Evolutionary conservation across 2,113 vertebrate genomes (phyloP), one percentile per base, ranked within the genome.

Genomic region (Ctenomys sociabilis): DNA sequence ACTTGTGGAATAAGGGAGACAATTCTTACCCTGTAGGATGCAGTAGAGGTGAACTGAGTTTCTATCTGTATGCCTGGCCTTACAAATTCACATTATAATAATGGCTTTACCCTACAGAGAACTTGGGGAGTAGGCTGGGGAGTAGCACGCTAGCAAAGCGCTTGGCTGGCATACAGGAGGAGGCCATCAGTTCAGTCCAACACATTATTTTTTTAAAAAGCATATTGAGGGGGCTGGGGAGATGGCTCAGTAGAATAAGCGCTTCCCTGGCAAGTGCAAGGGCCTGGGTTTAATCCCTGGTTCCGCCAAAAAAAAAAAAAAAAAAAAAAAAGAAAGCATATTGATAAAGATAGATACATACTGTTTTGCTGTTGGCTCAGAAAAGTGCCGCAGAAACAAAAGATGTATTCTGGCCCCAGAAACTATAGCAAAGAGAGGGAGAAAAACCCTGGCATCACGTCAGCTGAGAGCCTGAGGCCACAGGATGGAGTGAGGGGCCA

Each of bases 281-380:
- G n/a, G n/a, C n/a, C n/a, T n/a, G n/a, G n/a, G n/a, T n/a, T n/a
- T n/a, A n/a, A n/a, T n/a, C n/a, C n/a, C n/a, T n/a, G n/a, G n/a
- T n/a, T n/a, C n/a, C n/a, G n/a, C n/a, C n/a, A n/a, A n/a, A n/a
- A n/a, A n/a, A n/a, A n/a, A n/a, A n/a, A n/a, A n/a, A n/a, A n/a
- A n/a, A n/a, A n/a, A n/a, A n/a, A n/a, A n/a, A n/a, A n/a, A n/a
- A n/a, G n/a, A n/a, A 73, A 43, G 22, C 40, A 49, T 45, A 45
- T 30, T 43, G 22, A 43, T 43, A 75, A 0, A 72, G n/a, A 37
- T 28, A 13, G 40, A 45, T 30, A n/a, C 0, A 0, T 0, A 45
- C 57, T n/a, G 43, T 35, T 87, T n/a, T 59, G n/a, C 59, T 73
- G 28, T 89, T 66, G 52, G 52, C 40, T 66, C 24, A 52, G 93